Percentiles rank a stretch among this genome's conserved stretches.
Evolutionary conservation across 2,888 invertebrate species (phyloP).

Genomic region (Lochmaea crataegi): DNA sequence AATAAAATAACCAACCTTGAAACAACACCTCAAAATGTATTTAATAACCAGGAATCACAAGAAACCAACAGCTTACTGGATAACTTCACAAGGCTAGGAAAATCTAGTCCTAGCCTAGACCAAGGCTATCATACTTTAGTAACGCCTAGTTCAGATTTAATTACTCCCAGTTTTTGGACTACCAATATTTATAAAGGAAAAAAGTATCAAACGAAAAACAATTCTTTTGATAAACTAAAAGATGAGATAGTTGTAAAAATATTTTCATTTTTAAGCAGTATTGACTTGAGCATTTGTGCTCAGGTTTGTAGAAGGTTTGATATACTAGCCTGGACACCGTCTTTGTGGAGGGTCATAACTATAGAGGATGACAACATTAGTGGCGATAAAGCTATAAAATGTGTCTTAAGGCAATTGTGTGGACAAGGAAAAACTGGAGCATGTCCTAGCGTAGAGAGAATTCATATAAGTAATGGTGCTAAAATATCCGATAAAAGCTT

Average conservation of each 20-base stretch:
- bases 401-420: constrained; percentile 73
- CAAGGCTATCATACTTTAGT: constrained; percentile 86
- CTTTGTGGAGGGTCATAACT: constrained; percentile 77
- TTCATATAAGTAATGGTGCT: constrained; percentile 76
- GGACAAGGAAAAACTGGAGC: constrained; percentile 76
- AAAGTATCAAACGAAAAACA: constrained; percentile 59
- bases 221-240: constrained; percentile 72
- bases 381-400: constrained; percentile 75
- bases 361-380: constrained; percentile 72
- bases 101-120: constrained; percentile 77
- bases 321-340: constrained; percentile 81
- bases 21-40: constrained; percentile 55
- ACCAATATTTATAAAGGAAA: constrained; percentile 60
- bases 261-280: constrained; percentile 77
- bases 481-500: constrained; percentile 83
- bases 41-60: constrained; percentile 48
- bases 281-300: constrained; percentile 79
- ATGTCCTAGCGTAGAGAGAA: constrained; percentile 75
- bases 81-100: constrained; percentile 64
- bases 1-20: constrained; percentile 53
- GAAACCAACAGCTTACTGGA: constrained; percentile 62
- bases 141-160: constrained; percentile 68
- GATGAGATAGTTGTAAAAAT: constrained; percentile 78
- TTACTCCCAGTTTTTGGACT: constrained; percentile 62
- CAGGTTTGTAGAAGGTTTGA: constrained; percentile 83